phyloP scores from a whole-genome alignment of 2,113 vertebrate species.

The Leuciscus idus region DNA sequence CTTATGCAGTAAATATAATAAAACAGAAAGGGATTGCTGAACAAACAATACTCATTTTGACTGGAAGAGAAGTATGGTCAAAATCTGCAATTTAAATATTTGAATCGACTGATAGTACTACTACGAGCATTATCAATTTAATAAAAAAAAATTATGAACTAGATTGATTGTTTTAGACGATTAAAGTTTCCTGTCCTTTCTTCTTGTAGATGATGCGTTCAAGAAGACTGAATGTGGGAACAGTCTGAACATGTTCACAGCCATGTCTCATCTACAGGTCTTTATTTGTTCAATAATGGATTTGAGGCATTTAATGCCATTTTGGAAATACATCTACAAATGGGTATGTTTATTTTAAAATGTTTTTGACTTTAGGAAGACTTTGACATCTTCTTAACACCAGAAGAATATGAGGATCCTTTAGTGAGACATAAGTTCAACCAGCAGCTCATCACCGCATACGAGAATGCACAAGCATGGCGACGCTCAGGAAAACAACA shows the following conservation, averaged over 20 bases:
- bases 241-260: slow-evolving; percentile 83
- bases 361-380: slow-evolving; percentile 77
- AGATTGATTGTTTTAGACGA: background rate
- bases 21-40: no score
- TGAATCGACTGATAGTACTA: no score
- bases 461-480: slow-evolving; percentile 70
- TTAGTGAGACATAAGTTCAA: slow-evolving; percentile 78
- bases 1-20: no score
- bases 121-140: no score
- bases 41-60: no score
- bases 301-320: background rate
- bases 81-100: no score
- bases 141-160: no score
- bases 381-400: slow-evolving; percentile 87
- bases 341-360: background rate
- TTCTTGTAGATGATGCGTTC: slow-evolving; percentile 78
- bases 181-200: background rate
- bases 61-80: no score
- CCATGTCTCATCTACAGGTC: slow-evolving; percentile 86
- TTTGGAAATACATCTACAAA: background rate
- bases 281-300: background rate
- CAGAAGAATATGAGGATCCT: slow-evolving; percentile 80
- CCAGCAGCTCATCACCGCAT: slow-evolving; percentile 81
- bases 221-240: slow-evolving; percentile 83
- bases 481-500: slow-evolving; percentile 51